Base-by-base conservation (phyloP, 2,797 vertebrate species). In the Zenarchopterus dispar region DNA sequence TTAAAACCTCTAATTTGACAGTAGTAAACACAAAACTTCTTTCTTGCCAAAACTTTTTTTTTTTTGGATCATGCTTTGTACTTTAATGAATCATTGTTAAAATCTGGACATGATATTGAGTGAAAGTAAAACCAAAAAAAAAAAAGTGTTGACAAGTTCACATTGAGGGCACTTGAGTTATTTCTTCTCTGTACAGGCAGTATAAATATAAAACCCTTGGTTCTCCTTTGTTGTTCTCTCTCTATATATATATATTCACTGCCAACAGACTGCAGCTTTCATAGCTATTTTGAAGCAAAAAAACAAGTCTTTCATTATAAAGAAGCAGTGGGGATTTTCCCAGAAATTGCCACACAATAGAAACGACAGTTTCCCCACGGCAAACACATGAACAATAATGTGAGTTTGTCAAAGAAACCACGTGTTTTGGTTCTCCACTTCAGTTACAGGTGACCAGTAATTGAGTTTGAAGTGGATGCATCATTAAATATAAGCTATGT, bases 231-330 rank as follows among this genome's bases (percentile, higher is more conserved):
- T 85, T 87, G 75, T 86, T 82, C 72, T 43, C 31, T 46, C 56
- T 70, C 52, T 77, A 31, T 78, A 67, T 77, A 33, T 42, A 45
- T 39, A 22, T 36, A 58, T 74, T 68, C 58, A 61, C 56, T 69
- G 67, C 70, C 65, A 68, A 57, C 67, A 28, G 33, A 56, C 22
- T 51, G 55, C 45, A 78, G 62, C 42, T 77, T 78, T 57, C 82
- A 77, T 81, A 49, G 77, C 71, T 89, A 88, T 87, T 85, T 82
- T 70, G 44, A 75, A 85, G 59, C 50, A 36, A 72, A 67, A 62
- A 71, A 73, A 65, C 77, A 78, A 81, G 52, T 68, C 82, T 87
- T 60, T 91, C 81, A 89, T 91, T 89, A 88, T 82, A 43, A 70
- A 68, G 73, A 24, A 76, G 71, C 70, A 62, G 44, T 39, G 31